Percentiles rank a stretch among this genome's conserved stretches.
These are phyloP conservation scores for Catharus fuscescens DNA, from an alignment of 2,113 vertebrate genomes.

Conservation along the genomic window DNA sequence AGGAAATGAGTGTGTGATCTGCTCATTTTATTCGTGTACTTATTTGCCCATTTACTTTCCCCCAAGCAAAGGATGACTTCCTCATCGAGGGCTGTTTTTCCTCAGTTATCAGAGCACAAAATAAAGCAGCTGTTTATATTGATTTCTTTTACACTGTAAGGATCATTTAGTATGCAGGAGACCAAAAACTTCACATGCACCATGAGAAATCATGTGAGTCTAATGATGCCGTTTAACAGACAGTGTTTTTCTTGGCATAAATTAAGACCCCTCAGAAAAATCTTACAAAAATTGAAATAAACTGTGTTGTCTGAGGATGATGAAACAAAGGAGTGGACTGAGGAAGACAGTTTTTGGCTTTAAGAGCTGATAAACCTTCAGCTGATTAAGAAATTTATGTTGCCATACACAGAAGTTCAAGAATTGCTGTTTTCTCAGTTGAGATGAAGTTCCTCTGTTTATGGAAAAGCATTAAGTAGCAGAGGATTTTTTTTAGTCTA, in stretches of 20 bases:
- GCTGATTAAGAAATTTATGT: not conserved
- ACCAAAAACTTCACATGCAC: not conserved
- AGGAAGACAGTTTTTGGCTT: not conserved
- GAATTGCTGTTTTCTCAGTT: not conserved
- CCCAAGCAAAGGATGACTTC: not conserved
- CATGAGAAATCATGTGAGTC: conserved; percentile 28
- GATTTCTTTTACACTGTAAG: not conserved
- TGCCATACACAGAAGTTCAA: not conserved
- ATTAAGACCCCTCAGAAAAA: conserved; percentile 57
- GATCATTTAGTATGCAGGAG: conserved; percentile 54
- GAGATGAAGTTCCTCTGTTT: not conserved
- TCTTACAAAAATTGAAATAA: conserved; percentile 7
- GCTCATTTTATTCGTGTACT: not conserved
- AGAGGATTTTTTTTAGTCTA: not conserved
- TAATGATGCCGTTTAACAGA: conserved; percentile 67
- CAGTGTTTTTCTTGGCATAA: conserved; percentile 49
- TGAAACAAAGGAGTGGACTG: not conserved
- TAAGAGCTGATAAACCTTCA: conserved; percentile 9
- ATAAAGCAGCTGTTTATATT: conserved; percentile 55
- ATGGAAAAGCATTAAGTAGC: not conserved
- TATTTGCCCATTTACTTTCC: conserved; percentile 10
- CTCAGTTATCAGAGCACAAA: conserved; percentile 51
- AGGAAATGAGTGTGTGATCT: not conserved
- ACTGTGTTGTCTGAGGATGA: not conserved
- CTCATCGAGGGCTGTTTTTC: conserved; percentile 10